Base-by-base conservation (phyloP, 1,140 invertebrate species). In the Conus betulinus region DNA sequence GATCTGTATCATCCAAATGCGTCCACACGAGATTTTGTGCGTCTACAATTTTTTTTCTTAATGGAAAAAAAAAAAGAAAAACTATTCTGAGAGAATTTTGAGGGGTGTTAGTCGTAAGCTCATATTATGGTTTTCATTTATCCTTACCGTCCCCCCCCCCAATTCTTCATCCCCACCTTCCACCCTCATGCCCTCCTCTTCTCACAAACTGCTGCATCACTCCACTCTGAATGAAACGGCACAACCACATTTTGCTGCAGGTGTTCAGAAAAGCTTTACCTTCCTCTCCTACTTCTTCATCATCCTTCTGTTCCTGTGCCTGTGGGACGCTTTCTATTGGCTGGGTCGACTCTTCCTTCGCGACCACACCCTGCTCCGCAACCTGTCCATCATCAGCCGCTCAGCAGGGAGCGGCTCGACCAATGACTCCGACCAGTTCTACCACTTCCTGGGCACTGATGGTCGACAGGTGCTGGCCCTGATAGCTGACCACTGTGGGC, bases 231-330 rank as follows among this genome's bases (percentile, higher is more conserved):
- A 39, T 39, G 39, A 39, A 39, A 39, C 39, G 39, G 39, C 39
- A 39, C 39, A 39, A 39, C 39, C 39, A 39, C 39, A 3, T 39
- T 39, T 39, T 39, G 39, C 39, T 1, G 1, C 84, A 85, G 84
- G n/a, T 85, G 20, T 85, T 60, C 84, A 27, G 15, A 5, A 85
- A 85, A 10, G 57, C 20, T 15, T 85, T 85, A 39, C 27, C 60
- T 67, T 85, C 27, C 84, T 85, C 84, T 85, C 67, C 57, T 85
- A 85, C 84, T n/a, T 67, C 25, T 85, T 85, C 84, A n/a, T 85
- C n/a, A 10, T 85, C 55, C 84, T 85, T 10, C 8, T 63, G 23
- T 5, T 85, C n/a, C 55, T 85, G 6, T 63, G 25, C 27, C 23
- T 57, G 23, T 10, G 55, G 7, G 84, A 85, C 57, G 27, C 67